phyloP scores from a whole-genome alignment of 2,113 vertebrate species.

The Vanacampus margaritifer region DNA sequence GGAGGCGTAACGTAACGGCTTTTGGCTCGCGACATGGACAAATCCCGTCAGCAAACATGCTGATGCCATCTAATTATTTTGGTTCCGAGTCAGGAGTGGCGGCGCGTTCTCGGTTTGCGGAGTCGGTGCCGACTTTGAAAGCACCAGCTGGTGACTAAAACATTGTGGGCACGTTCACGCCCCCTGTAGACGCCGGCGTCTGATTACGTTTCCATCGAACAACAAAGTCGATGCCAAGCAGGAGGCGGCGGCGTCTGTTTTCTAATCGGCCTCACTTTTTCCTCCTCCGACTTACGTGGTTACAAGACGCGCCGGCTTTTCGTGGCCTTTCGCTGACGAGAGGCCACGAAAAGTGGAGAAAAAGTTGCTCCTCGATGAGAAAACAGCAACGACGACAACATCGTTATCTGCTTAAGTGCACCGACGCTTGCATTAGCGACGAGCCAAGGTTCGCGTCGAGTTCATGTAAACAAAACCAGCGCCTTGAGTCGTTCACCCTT shows the following conservation, averaged over 20 bases:
- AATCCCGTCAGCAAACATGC: no score
- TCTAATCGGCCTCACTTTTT: neutral
- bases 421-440: conserved; percentile 36
- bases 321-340: neutral
- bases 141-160: neutral
- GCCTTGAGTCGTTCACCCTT: neutral
- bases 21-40: no score
- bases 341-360: neutral
- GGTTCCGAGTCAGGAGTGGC: neutral
- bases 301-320: neutral
- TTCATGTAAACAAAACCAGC: conserved; percentile 45
- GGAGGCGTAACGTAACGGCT: no score
- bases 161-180: neutral
- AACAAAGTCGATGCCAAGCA: neutral
- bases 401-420: conserved; percentile 25
- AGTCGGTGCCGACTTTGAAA: neutral
- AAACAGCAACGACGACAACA: conserved; percentile 11
- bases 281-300: neutral
- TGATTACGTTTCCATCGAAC: neutral
- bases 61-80: neutral
- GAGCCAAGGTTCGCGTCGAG: conserved; percentile 42
- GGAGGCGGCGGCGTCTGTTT: neutral
- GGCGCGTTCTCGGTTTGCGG: neutral
- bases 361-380: neutral
- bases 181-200: neutral